phyloP scores from a whole-genome alignment of 2,888 invertebrate genomes.

The Rambutsinella grinnellia region DNA sequence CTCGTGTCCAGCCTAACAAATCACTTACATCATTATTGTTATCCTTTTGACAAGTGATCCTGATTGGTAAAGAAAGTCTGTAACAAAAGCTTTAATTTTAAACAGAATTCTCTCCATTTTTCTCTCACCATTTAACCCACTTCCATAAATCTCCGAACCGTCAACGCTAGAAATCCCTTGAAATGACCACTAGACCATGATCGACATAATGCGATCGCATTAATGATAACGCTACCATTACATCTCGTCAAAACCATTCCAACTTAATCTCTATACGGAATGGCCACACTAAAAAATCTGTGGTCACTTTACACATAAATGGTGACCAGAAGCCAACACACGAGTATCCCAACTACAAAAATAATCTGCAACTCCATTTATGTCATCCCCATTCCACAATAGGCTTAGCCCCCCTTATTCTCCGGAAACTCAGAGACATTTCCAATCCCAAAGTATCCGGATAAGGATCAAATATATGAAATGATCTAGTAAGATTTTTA shows the following conservation, averaged over 20 bases:
- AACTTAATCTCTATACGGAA: conserved; percentile 10
- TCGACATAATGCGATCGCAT: conserved; percentile 25
- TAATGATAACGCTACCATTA: conserved; percentile 51
- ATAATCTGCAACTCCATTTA: conserved; percentile 53
- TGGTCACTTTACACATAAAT: conserved; percentile 23
- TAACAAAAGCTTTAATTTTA: too few relatives aligned
- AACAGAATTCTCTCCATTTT: too few relatives aligned
- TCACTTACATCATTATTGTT: too few relatives aligned
- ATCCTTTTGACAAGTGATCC: too few relatives aligned
- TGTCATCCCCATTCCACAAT: conserved; percentile 52
- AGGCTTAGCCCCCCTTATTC: conserved; percentile 54
- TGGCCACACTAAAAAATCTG: conserved; percentile 18
- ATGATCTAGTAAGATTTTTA: conserved; percentile 53
- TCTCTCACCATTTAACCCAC: too few relatives aligned
- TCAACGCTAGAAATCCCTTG: conserved; percentile 15
- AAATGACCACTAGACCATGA: neutral
- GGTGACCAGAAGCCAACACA: conserved; percentile 12
- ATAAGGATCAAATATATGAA: conserved; percentile 56
- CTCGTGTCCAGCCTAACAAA: neutral
- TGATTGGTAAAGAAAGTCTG: too few relatives aligned
- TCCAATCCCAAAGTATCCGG: conserved; percentile 52
- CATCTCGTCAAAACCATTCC: conserved; percentile 25
- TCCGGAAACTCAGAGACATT: conserved; percentile 48
- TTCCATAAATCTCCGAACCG: too few relatives aligned
- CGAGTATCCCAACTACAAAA: neutral